A percentile compares a stretch with the other conserved stretches of the same genome.
Evolutionary conservation across 2,888 invertebrate species (phyloP).

Genomic region (Nomada goodeniana): DNA sequence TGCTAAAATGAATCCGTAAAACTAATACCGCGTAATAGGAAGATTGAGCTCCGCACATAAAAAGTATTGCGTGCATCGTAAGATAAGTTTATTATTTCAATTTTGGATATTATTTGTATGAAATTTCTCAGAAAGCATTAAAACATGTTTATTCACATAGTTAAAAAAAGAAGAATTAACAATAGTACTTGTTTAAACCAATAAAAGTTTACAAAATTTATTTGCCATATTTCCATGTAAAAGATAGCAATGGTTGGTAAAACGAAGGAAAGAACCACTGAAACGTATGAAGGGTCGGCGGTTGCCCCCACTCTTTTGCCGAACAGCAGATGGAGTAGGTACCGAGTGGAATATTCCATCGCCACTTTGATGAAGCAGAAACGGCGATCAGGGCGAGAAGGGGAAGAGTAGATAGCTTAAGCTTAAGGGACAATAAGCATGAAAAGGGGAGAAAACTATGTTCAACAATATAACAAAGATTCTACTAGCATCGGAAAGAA

Average conservation of each 20-base stretch:
- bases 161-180: background rate
- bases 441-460: slow-evolving; percentile 34
- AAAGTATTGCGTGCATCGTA: too few relatives aligned
- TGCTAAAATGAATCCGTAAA: too few relatives aligned
- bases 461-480: slow-evolving; percentile 9
- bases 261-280: slow-evolving; percentile 42
- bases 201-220: too few relatives aligned
- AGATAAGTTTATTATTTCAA: slow-evolving; percentile 1
- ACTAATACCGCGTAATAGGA: too few relatives aligned
- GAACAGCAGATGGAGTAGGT: slow-evolving; percentile 73
- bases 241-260: background rate
- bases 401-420: slow-evolving; percentile 20
- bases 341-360: slow-evolving; percentile 75
- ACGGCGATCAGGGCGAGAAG: slow-evolving; percentile 23
- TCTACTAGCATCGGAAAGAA: slow-evolving; percentile 21
- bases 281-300: slow-evolving; percentile 33
- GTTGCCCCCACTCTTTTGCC: slow-evolving; percentile 44
- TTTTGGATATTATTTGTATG: background rate
- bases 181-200: too few relatives aligned
- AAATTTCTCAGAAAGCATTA: background rate
- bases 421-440: slow-evolving; percentile 24
- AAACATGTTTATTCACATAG: background rate
- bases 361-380: slow-evolving; percentile 61
- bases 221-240: background rate
- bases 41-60: too few relatives aligned